Evolutionary conservation across 2,797 vertebrate genomes (phyloP).

Genomic region (Acrocephalus scirpaceus): DNA sequence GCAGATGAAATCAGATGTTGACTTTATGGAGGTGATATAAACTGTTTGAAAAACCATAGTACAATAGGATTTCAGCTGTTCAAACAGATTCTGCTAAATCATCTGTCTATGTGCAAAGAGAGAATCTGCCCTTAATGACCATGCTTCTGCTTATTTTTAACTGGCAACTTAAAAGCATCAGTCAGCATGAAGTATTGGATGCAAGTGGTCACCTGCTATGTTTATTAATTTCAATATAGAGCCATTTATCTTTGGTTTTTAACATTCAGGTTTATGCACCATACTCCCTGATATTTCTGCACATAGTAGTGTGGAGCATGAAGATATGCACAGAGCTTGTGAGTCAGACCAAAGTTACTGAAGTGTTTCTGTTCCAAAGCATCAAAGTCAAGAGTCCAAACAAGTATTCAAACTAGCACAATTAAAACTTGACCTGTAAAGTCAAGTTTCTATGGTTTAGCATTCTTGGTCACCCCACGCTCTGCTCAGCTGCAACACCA

Average conservation of each 20-base stretch:
- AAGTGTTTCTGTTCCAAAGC: neutral
- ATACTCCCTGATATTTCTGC: neutral
- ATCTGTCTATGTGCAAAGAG: neutral
- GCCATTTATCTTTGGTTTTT: neutral
- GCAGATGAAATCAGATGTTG: neutral
- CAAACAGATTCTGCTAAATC: neutral
- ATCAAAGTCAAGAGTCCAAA: neutral
- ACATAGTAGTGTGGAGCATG: neutral
- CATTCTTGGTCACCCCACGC: neutral
- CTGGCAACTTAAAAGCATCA: neutral
- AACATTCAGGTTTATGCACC: neutral
- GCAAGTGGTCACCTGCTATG: neutral
- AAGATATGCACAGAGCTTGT: neutral
- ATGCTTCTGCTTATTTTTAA: slow-evolving; percentile 20
- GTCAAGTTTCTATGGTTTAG: neutral
- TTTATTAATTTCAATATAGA: slow-evolving; percentile 7
- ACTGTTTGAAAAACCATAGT: neutral
- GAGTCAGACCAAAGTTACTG: neutral
- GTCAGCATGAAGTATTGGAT: neutral
- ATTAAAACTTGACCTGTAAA: neutral
- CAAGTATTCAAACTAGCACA: neutral
- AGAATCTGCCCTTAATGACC: neutral
- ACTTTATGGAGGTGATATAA: neutral
- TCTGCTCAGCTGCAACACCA: neutral
- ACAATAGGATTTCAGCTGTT: neutral